Conservation (phyloP, 2,797 vertebrate species). For the Ambastaia sidthimunki region DNA sequence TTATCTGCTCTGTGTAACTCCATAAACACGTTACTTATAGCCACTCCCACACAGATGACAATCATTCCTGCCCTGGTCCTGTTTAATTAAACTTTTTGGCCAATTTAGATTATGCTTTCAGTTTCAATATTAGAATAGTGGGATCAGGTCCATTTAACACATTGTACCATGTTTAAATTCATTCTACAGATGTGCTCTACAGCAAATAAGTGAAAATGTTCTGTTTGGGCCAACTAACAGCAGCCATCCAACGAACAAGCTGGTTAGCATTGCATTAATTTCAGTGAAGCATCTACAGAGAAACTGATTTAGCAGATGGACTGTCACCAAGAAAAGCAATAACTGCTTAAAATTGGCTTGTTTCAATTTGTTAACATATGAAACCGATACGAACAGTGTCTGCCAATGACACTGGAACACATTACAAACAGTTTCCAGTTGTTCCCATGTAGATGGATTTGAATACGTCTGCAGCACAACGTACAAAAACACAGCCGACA, state of each 20-base stretch:
- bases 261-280: constrained; percentile 7
- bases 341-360: constrained; percentile 14
- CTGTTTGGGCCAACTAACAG: neutral
- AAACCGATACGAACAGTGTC: constrained; percentile 14
- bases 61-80: neutral
- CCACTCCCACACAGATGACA: neutral
- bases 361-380: constrained; percentile 40
- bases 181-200: neutral
- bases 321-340: constrained; percentile 30
- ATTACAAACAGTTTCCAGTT: constrained; percentile 43
- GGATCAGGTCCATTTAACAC: neutral
- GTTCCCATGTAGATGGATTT: constrained; percentile 30
- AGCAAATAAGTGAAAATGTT: neutral
- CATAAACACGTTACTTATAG: neutral
- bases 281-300: constrained; percentile 1
- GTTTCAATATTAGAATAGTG: neutral
- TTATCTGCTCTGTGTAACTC: neutral
- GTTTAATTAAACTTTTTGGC: neutral
- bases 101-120: neutral
- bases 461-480: constrained; percentile 15
- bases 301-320: constrained; percentile 35
- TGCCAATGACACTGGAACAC: constrained; percentile 27
- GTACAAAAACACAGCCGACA: neutral
- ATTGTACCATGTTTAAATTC: neutral
- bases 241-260: neutral